Evolutionary conservation across 2,797 vertebrate species (phyloP), one percentile per base, ranked within the genome.

Genomic region (Pangasius macronema): DNA sequence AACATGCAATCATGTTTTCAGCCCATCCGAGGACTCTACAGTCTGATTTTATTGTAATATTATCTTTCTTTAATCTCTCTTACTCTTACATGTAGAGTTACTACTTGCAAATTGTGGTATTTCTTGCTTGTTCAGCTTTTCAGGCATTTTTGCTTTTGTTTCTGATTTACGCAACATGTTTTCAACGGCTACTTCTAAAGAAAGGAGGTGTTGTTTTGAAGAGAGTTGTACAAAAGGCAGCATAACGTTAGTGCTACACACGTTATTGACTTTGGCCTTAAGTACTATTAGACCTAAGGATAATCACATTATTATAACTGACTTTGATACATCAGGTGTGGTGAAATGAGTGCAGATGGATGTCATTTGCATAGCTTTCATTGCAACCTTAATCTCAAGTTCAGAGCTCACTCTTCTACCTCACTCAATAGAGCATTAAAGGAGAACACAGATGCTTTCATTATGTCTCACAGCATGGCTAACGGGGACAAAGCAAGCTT

Each of bases 391-490:
- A 55, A 68, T 24, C 13, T 46, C n/a, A 46, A 22, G 49, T 55
- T 68, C 46, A 36, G 49, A 39, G 46, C 73, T 70, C 24, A 3
- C 53, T 61, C 16, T 42, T 57, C 53, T 30, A 57, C 51, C 63
- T 68, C 33, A 81, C 63, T 68, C 24, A 81, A 33, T 30, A 57
- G n/a, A 68, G 14, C 80, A 46, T 42, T 72, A 46, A 59, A 72
- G n/a, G 63, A 72, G 39, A 82, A 86, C 55, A 73, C 36, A 30
- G 65, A 22, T 33, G 63, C 77, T 72, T 85, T 79, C 61, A 79
- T 33, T 24, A 67, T 18, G n/a, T 68, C 30, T 8, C 33, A 8
- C 5, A 24, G 82, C 24, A 24, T 2, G 3, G 65, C 27, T 82
- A 72, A 59, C 0, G 16, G 14, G 51, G 13, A 73, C 68, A 75